Percentiles rank a stretch among this genome's conserved stretches.
Conservation (phyloP, 2,888 invertebrate genomes). For the Dioctria rufipes region DNA sequence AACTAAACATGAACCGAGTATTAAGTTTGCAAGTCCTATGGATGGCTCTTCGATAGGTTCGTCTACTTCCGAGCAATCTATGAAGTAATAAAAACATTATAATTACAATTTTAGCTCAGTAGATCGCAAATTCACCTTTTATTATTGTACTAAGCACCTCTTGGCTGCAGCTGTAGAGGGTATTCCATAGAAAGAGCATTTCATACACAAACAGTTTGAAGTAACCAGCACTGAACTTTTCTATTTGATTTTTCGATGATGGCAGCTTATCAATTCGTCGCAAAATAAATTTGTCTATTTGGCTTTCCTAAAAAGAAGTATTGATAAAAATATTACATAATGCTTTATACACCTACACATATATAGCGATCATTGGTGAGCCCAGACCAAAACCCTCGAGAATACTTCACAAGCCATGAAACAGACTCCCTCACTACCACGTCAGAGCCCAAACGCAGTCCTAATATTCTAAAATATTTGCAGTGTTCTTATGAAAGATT, state of each 20-base stretch:
- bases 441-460: no score
- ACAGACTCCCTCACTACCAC: no score
- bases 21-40: constrained; percentile 73
- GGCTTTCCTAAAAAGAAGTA: constrained; percentile 64
- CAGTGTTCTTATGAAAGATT: no score
- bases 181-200: constrained; percentile 80
- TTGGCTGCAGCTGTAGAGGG: constrained; percentile 74
- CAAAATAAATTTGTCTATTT: constrained; percentile 70
- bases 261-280: constrained; percentile 67
- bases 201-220: constrained; percentile 77
- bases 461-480: no score
- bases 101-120: constrained; percentile 28
- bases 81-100: neutral
- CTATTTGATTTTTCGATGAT: constrained; percentile 61
- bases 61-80: constrained; percentile 53
- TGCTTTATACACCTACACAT: no score
- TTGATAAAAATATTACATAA: no score
- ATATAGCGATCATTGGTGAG: no score
- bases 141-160: constrained; percentile 70
- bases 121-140: constrained; percentile 65
- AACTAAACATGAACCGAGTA: constrained; percentile 73
- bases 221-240: constrained; percentile 66
- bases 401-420: no score
- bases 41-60: constrained; percentile 72
- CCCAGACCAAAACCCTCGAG: no score